phyloP scores from a whole-genome alignment of 2,113 vertebrate genomes.

The Gavia stellata region DNA sequence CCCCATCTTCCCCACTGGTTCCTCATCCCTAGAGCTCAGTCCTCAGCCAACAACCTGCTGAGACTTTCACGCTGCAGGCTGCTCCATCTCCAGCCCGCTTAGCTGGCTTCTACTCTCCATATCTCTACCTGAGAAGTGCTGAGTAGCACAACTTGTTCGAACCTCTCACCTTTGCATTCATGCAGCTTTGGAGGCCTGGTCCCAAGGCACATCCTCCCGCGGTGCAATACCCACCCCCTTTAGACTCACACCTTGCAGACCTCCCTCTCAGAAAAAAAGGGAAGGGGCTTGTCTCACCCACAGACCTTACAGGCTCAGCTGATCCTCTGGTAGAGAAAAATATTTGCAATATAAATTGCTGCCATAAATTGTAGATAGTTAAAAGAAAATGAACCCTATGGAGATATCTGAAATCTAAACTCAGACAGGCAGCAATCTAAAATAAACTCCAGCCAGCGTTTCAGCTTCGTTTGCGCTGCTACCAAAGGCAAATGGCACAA shows the following conservation, averaged over 20 bases:
- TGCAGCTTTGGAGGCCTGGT: not conserved
- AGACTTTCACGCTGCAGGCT: not conserved
- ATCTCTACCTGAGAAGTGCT: not conserved
- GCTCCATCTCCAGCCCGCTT: not conserved
- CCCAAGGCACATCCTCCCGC: not conserved
- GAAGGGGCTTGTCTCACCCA: not conserved
- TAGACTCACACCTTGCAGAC: not conserved
- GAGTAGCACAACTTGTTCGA: not conserved
- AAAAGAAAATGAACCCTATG: not conserved
- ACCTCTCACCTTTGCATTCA: not conserved
- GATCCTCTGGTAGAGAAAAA: not conserved
- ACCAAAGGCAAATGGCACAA: conserved; percentile 49
- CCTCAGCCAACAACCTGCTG: not conserved
- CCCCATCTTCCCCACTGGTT: not conserved
- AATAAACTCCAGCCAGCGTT: conserved; percentile 32
- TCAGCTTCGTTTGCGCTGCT: conserved; percentile 35
- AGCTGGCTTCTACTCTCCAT: not conserved
- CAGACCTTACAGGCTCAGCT: not conserved
- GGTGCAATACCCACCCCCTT: not conserved
- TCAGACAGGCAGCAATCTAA: conserved; percentile 19
- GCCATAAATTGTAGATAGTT: not conserved
- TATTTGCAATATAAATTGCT: not conserved
- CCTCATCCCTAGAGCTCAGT: not conserved
- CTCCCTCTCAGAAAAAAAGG: not conserved
- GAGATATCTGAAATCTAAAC: conserved; percentile 37